phyloP scores from a whole-genome alignment of 1,140 invertebrate genomes.

The Eriosoma lanigerum region DNA sequence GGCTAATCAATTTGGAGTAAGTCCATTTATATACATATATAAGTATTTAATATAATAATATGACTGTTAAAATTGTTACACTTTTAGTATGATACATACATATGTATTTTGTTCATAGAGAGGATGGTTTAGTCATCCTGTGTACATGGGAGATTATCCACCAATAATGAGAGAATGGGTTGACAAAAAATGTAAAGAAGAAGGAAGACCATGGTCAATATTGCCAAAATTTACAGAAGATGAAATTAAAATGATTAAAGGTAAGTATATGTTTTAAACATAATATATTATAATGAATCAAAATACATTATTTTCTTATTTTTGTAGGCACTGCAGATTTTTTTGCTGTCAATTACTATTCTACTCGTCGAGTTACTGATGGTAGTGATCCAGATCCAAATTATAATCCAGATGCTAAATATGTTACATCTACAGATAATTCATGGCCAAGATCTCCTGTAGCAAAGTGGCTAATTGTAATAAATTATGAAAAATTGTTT shows the following conservation, averaged over 20 bases:
- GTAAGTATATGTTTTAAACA: slow-evolving; percentile 56
- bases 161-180: slow-evolving; percentile 64
- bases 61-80: neutral
- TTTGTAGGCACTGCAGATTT: slow-evolving; percentile 63
- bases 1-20: slow-evolving; percentile 59
- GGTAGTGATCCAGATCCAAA: slow-evolving; percentile 19
- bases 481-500: neutral
- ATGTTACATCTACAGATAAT: slow-evolving; percentile 8
- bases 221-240: slow-evolving; percentile 65
- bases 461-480: slow-evolving; percentile 48
- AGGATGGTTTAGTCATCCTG: slow-evolving; percentile 66
- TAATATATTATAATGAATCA: no score
- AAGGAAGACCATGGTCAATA: slow-evolving; percentile 64
- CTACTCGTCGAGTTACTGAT: slow-evolving; percentile 55
- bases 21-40: neutral
- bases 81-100: no score
- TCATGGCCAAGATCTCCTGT: slow-evolving; percentile 39
- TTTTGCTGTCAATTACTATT: slow-evolving; percentile 66
- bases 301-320: no score
- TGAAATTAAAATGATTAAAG: slow-evolving; percentile 64
- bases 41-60: neutral
- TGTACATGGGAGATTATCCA: slow-evolving; percentile 69
- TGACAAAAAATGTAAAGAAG: slow-evolving; percentile 62
- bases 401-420: slow-evolving; percentile 28
- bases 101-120: slow-evolving; percentile 57